Percentiles rank a stretch among this genome's conserved stretches.
phyloP scores from a whole-genome alignment of 2,797 vertebrate species.

The Micropoecilia bifurca region DNA sequence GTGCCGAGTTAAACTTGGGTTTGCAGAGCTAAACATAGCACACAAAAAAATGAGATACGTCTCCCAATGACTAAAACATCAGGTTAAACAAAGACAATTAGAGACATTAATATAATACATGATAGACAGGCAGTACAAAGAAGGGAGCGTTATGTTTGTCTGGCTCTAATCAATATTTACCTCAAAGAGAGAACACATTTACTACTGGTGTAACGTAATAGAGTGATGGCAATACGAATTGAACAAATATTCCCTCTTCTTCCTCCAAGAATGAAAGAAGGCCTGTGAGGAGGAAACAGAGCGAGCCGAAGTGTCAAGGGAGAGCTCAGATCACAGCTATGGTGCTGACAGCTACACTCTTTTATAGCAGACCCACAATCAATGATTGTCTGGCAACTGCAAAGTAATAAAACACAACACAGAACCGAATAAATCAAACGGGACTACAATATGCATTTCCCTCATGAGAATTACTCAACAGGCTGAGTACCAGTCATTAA shows the following conservation, averaged over 20 bases:
- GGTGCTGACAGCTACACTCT: not conserved
- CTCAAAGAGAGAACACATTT: constrained; percentile 1
- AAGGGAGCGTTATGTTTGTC: not conserved
- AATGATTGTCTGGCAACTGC: constrained; percentile 10
- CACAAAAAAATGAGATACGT: not conserved
- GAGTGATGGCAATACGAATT: not conserved
- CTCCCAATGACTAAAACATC: not conserved
- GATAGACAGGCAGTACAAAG: not conserved
- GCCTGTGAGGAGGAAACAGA: not conserved
- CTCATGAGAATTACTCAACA: constrained; percentile 1
- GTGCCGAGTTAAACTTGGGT: not conserved
- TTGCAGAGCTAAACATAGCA: not conserved
- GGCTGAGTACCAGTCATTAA: not conserved
- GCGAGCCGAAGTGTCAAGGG: not conserved
- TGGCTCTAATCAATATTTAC: not conserved
- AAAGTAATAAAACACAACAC: constrained; percentile 15
- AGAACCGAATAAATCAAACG: constrained; percentile 4
- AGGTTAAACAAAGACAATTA: constrained; percentile 2
- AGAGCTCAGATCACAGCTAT: constrained; percentile 6
- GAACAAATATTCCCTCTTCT: not conserved
- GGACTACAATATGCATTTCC: constrained; percentile 1
- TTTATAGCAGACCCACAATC: constrained; percentile 4
- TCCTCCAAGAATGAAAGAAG: not conserved
- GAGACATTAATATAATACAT: not conserved
- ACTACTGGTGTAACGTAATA: not conserved